A percentile compares a stretch with the other conserved stretches of the same genome.
phyloP scores from a whole-genome alignment of 2,888 invertebrate species.

The Phasia obesa region DNA sequence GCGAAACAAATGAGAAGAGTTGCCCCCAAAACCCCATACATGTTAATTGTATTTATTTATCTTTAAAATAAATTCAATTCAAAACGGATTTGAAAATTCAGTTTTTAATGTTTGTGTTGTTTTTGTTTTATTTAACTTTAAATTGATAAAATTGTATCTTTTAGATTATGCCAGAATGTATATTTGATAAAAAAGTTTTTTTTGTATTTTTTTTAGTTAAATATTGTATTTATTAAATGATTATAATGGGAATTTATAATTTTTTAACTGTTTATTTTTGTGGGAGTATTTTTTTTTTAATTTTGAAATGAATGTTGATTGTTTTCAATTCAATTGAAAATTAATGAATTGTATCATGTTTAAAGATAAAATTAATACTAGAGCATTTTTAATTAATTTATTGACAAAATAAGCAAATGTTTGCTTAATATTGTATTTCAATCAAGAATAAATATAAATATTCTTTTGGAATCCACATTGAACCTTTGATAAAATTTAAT shows the following conservation, averaged over 20 bases:
- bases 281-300: background rate
- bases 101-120: conserved; percentile 16
- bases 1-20: background rate
- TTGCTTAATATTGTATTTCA: too few species aligned
- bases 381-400: too few species aligned
- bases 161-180: conserved; percentile 1
- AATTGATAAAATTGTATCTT: conserved; percentile 45
- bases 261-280: background rate
- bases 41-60: conserved; percentile 35
- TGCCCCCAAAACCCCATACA: conserved; percentile 12
- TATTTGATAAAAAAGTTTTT: conserved; percentile 41
- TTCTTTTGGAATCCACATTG: too few species aligned
- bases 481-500: too few species aligned
- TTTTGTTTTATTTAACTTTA: conserved; percentile 4
- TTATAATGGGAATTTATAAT: conserved; percentile 28
- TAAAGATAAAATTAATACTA: too few species aligned
- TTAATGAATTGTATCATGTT: too few species aligned
- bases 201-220: background rate
- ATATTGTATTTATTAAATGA: conserved; percentile 56
- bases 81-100: conserved; percentile 29
- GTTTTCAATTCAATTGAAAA: too few species aligned
- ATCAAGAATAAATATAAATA: too few species aligned
- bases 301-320: too few species aligned
- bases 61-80: conserved; percentile 55
- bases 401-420: too few species aligned